Evolutionary conservation across 64 coral and sea anemone species (phyloP).

Genomic region (Stichodactyla mertensii): DNA sequence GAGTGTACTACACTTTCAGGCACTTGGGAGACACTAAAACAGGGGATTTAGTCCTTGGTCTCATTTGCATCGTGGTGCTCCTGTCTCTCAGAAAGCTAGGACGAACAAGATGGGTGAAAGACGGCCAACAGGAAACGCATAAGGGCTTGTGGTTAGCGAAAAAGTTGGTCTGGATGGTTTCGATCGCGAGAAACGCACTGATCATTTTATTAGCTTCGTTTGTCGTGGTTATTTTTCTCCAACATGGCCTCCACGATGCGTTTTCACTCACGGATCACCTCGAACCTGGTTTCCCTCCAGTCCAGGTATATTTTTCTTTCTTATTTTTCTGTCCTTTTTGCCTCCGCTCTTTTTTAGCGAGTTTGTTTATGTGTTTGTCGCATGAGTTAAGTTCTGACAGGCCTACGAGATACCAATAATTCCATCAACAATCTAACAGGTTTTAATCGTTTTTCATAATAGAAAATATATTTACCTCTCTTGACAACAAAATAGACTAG

Average conservation of each 20-base stretch:
- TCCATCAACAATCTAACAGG: not conserved
- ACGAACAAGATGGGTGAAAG: conserved; percentile 50
- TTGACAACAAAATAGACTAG: not conserved
- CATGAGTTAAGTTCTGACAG: not conserved
- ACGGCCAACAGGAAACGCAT: conserved; percentile 29
- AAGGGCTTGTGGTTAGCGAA: conserved; percentile 42
- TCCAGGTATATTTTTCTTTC: conserved; percentile 56
- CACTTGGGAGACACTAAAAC: conserved; percentile 72
- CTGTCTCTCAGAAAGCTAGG: conserved; percentile 52
- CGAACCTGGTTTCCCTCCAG: conserved; percentile 70
- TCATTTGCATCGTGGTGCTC: conserved; percentile 70
- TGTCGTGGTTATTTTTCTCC: conserved; percentile 44
- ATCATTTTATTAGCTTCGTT: conserved; percentile 58
- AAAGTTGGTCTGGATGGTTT: conserved; percentile 70
- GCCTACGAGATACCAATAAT: not conserved
- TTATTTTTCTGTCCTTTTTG: not conserved
- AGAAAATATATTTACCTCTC: not conserved
- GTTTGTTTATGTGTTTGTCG: not conserved
- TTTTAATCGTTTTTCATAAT: not conserved
- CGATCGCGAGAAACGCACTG: conserved; percentile 78
- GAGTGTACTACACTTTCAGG: conserved; percentile 77
- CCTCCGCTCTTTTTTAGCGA: not conserved
- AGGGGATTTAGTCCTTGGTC: conserved; percentile 77
- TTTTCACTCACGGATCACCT: conserved; percentile 72
- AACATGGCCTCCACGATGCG: conserved; percentile 46